Conservation (phyloP, 2,888 invertebrate genomes). For the Laspeyria flexula region DNA sequence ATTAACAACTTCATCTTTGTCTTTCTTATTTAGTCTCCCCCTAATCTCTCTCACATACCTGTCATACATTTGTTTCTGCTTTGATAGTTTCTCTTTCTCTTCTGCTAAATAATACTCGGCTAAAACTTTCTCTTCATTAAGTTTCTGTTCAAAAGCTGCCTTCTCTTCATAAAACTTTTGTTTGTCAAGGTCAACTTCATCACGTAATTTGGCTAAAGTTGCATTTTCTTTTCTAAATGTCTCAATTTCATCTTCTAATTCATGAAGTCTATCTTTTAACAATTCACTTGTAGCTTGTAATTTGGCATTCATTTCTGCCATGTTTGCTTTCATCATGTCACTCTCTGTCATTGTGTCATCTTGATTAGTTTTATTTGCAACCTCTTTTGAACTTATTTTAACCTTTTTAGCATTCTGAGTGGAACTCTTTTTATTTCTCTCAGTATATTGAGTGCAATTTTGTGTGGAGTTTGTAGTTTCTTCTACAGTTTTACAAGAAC, state of each 20-base stretch:
- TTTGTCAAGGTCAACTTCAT: conserved; percentile 87
- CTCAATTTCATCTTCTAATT: conserved; percentile 88
- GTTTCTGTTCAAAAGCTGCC: conserved; percentile 83
- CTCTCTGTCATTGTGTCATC: conserved; percentile 62
- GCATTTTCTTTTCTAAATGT: conserved; percentile 83
- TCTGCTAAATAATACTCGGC: conserved; percentile 89
- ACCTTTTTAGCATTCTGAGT: conserved; percentile 37
- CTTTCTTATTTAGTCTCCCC: conserved; percentile 88
- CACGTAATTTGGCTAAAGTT: conserved; percentile 82
- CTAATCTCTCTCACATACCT: conserved; percentile 89
- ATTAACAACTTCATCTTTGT: conserved; percentile 88
- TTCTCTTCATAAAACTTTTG: conserved; percentile 88
- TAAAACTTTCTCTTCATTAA: conserved; percentile 88
- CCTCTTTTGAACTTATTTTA: conserved; percentile 48
- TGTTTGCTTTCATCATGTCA: conserved; percentile 68
- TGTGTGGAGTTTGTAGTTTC: conserved; percentile 30
- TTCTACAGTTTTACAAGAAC: conserved; percentile 74
- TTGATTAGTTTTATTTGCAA: conserved; percentile 49
- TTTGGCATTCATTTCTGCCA: conserved; percentile 78
- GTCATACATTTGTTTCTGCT: conserved; percentile 88
- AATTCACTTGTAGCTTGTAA: conserved; percentile 86
- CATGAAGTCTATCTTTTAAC: conserved; percentile 86
- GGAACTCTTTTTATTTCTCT: conserved; percentile 37
- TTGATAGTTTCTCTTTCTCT: conserved; percentile 89
- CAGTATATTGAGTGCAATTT: conserved; percentile 30